phyloP scores from a whole-genome alignment of 2,113 vertebrate genomes.

The Crotalus tigris region DNA sequence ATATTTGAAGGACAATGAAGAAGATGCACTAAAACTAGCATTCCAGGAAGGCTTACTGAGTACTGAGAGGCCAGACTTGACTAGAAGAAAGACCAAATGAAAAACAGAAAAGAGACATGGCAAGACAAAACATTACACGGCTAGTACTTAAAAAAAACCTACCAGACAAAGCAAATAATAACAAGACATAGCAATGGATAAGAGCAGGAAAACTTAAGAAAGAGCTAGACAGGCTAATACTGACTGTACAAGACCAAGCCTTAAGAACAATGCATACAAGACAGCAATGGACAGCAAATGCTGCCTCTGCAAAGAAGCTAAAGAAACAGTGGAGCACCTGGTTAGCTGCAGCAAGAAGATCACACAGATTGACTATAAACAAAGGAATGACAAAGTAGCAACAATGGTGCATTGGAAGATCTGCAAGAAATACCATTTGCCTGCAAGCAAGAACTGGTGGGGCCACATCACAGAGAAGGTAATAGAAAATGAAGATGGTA shows the following conservation, averaged over 20 bases:
- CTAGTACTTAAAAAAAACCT: neutral
- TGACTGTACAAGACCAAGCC: neutral
- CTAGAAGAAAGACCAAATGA: neutral
- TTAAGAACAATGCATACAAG: neutral
- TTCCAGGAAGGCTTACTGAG: neutral
- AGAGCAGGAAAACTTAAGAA: neutral
- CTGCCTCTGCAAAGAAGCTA: neutral
- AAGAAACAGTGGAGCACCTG: neutral
- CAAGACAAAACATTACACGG: neutral
- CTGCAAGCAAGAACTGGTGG: neutral
- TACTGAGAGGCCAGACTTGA: neutral
- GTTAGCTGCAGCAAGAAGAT: neutral
- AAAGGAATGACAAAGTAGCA: neutral
- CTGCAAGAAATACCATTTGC: neutral
- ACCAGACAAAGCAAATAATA: neutral
- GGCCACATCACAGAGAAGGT: neutral
- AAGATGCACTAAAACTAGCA: neutral
- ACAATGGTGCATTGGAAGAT: neutral
- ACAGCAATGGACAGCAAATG: neutral
- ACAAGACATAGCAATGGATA: neutral
- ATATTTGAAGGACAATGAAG: neutral
- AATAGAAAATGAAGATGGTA: neutral
- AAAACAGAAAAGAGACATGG: neutral
- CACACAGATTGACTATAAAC: neutral
- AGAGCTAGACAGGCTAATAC: neutral